A percentile compares a stretch with the other conserved stretches of the same genome.
These are phyloP conservation scores for Drosophila navojoa DNA, from an alignment of 1,140 invertebrate genomes.

Conservation along the genomic window DNA sequence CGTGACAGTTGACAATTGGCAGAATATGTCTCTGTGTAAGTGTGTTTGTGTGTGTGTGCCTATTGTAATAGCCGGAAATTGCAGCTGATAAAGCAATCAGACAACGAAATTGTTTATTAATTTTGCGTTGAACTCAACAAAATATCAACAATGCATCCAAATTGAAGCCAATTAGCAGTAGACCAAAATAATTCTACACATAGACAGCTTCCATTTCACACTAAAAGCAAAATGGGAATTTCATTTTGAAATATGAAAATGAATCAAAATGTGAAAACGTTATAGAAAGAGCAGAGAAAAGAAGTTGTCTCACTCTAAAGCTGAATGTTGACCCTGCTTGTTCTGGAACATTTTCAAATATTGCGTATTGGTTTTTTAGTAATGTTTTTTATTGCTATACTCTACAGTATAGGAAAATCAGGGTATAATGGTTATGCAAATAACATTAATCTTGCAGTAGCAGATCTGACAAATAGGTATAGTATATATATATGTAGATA, in stretches of 20 bases:
- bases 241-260: no score
- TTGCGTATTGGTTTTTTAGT: no score
- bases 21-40: conserved; percentile 3
- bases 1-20: conserved; percentile 68
- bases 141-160: conserved; percentile 1
- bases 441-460: no score
- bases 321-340: no score
- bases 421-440: no score
- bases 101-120: conserved; percentile 40
- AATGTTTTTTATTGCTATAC: no score
- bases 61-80: conserved; percentile 47
- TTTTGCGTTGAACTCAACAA: conserved; percentile 5
- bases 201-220: not conserved
- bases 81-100: conserved; percentile 44
- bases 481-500: no score
- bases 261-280: not conserved
- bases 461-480: no score
- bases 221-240: not conserved
- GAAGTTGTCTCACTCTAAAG: no score
- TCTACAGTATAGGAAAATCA: no score
- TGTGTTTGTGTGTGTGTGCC: not conserved
- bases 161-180: conserved; percentile 1
- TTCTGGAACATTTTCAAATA: no score
- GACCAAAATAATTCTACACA: not conserved
- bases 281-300: not conserved